Conservation (phyloP, 2,113 vertebrate genomes). For the Brachirus orientalis region DNA sequence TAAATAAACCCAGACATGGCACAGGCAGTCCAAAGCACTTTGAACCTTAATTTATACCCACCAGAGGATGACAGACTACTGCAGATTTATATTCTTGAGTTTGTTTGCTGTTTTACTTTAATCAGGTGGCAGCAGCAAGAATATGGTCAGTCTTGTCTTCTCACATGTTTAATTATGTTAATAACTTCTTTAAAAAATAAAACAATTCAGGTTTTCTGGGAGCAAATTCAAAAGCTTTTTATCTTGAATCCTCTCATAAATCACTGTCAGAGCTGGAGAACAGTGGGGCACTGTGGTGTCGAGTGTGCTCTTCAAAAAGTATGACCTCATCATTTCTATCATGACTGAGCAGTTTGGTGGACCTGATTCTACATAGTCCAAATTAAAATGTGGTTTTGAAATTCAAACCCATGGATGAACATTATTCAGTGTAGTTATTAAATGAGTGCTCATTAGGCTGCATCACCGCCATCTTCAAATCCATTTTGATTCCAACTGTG, state of each 20-base stretch:
- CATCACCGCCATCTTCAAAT: too few species aligned
- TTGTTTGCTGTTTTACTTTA: constrained; percentile 44
- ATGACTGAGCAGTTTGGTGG: background rate
- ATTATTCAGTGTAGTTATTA: background rate
- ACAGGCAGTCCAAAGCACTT: constrained; percentile 45
- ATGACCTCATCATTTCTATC: background rate
- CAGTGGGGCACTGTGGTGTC: background rate
- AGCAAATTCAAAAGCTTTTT: constrained; percentile 23
- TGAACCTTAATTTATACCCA: constrained; percentile 51
- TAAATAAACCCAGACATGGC: constrained; percentile 47
- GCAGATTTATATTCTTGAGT: constrained; percentile 26
- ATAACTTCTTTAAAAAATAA: constrained; percentile 15
- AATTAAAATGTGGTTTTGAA: background rate
- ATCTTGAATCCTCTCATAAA: constrained; percentile 6
- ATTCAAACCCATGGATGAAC: background rate
- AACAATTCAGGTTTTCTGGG: constrained; percentile 17
- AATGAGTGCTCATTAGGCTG: background rate
- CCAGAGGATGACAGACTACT: constrained; percentile 13
- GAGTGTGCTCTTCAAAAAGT: constrained; percentile 1
- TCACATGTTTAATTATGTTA: background rate
- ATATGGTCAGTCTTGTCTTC: background rate
- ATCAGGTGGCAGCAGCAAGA: constrained; percentile 2
- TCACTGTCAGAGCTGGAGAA: background rate
- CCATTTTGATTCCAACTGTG: too few species aligned
- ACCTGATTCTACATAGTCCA: background rate